These are phyloP conservation scores for Danionella cerebrum DNA, from an alignment of 2,113 vertebrate species.

Conservation along the genomic window DNA sequence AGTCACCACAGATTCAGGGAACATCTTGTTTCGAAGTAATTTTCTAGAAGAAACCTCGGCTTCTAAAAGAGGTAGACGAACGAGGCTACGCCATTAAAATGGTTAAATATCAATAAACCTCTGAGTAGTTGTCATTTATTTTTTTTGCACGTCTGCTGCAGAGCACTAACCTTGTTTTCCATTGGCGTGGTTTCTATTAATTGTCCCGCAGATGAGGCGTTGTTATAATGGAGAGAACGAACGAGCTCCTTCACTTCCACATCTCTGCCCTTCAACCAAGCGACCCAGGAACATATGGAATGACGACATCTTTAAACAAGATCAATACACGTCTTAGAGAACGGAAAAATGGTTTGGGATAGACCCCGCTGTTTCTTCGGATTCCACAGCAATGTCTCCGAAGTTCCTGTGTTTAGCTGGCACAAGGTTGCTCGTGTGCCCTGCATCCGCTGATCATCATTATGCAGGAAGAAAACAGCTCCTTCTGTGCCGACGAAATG, in stretches of 20 bases:
- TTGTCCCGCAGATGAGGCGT: not conserved
- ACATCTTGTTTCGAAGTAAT: no score
- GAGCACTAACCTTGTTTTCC: constrained; percentile 31
- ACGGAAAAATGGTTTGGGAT: no score
- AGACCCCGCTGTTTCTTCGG: not conserved
- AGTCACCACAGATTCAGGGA: no score
- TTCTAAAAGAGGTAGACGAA: no score
- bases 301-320: constrained; percentile 21
- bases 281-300: not conserved
- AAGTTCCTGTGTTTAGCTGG: constrained; percentile 4
- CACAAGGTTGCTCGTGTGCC: not conserved
- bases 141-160: no score
- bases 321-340: constrained; percentile 1
- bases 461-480: not conserved
- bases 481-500: not conserved
- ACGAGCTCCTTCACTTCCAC: constrained; percentile 5
- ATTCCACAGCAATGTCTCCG: not conserved
- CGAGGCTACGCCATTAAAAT: no score
- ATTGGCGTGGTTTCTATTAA: not conserved
- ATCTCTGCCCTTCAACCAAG: constrained; percentile 19
- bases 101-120: not conserved
- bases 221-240: not conserved
- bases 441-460: not conserved
- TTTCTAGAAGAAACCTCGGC: no score
- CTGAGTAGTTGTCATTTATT: no score